Evolutionary conservation across 1,140 invertebrate species (phyloP), one percentile per base, ranked within the genome.

Genomic region (Platyura marginata): DNA sequence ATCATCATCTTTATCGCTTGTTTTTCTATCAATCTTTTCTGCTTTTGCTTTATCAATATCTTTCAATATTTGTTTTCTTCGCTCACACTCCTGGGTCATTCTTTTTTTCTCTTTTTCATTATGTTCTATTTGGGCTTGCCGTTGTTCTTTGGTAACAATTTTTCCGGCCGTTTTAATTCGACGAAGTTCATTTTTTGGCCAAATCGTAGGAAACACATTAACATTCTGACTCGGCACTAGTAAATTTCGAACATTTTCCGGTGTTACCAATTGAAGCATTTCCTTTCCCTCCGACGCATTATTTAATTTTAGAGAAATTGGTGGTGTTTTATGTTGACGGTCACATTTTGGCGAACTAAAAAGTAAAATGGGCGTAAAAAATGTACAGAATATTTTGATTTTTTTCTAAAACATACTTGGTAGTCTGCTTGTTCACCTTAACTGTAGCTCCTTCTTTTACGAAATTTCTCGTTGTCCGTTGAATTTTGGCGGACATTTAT

Each of bases 41-140:
- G n/a, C 9, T 36, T 40, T 43, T 13, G 21, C 47, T 3, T 55
- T 56, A 37, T 61, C 59, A 18, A 61, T 58, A 44, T 51, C 40
- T 37, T 50, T 52, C 37, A 56, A 57, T 6, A 48, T 46, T 13
- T 36, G 44, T 5, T 52, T 49, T 10, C 49, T 43, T n/a, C 49
- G 44, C 44, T 61, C 55, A 5, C 53, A 51, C 39, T 56, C 40
- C 20, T 52, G 42, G 41, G 57, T 33, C 34, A 59, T 46, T 16
- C 39, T 41, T 13, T 54, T 49, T 22, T 53, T 49, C n/a, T 56
- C 49, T 23, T 50, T 44, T 34, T 59, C 54, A 5, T 43, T 45
- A 11, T 41, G 29, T 3, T 49, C 47, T 5, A 59, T 41, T 9
- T 44, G 46, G 38, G 48, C 38, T 3, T 58, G 35, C 29, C 48